Conservation (phyloP, 1,140 invertebrate genomes). For the Babylonia areolata region DNA sequence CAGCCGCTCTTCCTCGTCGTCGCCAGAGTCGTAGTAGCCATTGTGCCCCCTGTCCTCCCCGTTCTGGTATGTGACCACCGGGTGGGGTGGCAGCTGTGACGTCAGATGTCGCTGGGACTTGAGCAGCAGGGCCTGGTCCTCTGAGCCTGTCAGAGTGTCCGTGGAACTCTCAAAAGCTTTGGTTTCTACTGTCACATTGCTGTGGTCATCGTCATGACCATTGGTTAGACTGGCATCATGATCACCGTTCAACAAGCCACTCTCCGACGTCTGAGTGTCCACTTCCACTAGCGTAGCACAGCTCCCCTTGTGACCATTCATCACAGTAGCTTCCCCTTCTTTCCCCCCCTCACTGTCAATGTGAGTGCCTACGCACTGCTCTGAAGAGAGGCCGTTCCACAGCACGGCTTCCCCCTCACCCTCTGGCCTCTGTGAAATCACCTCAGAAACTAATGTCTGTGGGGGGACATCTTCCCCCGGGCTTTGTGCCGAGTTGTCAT, state of each 20-base stretch:
- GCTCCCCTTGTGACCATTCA: slow-evolving; percentile 7
- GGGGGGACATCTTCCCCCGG: neutral
- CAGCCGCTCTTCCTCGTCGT: neutral
- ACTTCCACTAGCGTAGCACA: neutral
- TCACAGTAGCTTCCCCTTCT: slow-evolving; percentile 12
- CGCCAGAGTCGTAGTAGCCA: neutral
- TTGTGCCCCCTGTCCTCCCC: neutral
- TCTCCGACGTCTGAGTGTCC: slow-evolving; percentile 13
- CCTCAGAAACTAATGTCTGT: neutral
- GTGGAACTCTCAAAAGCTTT: slow-evolving; percentile 75
- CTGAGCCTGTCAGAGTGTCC: slow-evolving; percentile 74
- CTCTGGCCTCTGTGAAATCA: neutral
- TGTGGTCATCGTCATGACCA: neutral
- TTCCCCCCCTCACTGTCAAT: neutral
- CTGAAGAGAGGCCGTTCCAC: slow-evolving; percentile 22
- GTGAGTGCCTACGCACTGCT: neutral
- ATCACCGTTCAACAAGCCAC: neutral
- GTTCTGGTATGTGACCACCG: neutral
- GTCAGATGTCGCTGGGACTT: slow-evolving; percentile 1
- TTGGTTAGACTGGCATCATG: neutral
- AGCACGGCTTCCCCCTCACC: neutral
- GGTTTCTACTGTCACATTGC: neutral
- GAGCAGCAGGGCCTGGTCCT: slow-evolving; percentile 13
- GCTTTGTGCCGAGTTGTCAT: no score
- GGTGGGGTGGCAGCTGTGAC: neutral